Evolutionary conservation across 2,888 invertebrate genomes (phyloP).

Genomic region (Drosophila fungiperda): DNA sequence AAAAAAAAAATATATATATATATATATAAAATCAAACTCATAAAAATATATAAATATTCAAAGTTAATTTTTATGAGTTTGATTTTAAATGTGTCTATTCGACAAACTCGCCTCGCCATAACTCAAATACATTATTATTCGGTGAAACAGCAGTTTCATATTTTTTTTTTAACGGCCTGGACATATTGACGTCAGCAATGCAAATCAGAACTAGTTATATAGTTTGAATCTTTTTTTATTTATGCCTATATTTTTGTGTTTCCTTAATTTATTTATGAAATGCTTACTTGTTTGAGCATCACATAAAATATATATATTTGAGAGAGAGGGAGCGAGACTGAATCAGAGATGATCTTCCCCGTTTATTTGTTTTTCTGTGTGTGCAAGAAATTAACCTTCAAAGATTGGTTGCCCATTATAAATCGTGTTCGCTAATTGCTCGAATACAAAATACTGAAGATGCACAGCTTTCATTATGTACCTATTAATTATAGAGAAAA

Average conservation of each 20-base stretch:
- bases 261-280: not conserved
- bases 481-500: conserved; percentile 70
- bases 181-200: conserved; percentile 14
- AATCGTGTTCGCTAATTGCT: conserved; percentile 57
- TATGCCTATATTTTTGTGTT: not conserved
- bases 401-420: conserved; percentile 83
- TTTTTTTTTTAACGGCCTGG: not conserved
- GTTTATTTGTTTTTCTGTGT: not conserved
- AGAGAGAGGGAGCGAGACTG: not conserved
- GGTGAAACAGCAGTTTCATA: not conserved
- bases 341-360: not conserved
- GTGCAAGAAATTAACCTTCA: conserved; percentile 67
- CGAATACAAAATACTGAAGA: conserved; percentile 56
- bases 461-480: conserved; percentile 78
- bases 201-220: conserved; percentile 20
- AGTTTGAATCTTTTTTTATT: not conserved
- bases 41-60: not conserved
- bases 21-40: not conserved
- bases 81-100: not conserved
- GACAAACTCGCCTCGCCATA: not conserved
- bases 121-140: not conserved
- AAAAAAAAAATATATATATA: not conserved
- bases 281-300: conserved; percentile 2
- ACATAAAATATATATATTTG: not conserved
- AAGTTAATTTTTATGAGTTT: not conserved